These are phyloP conservation scores for Tetranychus piercei DNA, from an alignment of 2,888 invertebrate species.

Conservation along the genomic window DNA sequence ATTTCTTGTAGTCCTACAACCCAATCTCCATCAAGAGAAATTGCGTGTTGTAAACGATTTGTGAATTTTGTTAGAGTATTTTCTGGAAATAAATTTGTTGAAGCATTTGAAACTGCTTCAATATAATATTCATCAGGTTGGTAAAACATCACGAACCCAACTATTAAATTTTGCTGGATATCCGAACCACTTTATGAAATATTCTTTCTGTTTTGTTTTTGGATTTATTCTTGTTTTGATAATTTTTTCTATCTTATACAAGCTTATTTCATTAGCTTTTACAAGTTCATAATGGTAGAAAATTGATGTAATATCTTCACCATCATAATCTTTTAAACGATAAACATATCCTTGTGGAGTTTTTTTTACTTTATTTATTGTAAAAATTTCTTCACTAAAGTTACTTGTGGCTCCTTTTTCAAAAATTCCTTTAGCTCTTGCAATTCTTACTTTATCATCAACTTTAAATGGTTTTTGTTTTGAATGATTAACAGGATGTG, in stretches of 20 bases:
- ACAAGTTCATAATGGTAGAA: background rate
- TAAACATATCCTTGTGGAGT: background rate
- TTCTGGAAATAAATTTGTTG: background rate
- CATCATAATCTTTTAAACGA: background rate
- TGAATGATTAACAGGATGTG: background rate
- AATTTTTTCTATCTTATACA: background rate
- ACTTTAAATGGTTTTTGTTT: background rate
- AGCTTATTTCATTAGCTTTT: background rate
- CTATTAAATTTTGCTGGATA: background rate
- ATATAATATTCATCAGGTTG: slow-evolving; percentile 3
- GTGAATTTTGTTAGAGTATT: background rate
- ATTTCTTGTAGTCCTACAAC: background rate
- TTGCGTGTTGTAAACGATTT: background rate
- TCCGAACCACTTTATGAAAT: background rate
- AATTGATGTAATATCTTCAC: background rate
- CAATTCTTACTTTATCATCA: background rate
- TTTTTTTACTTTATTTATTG: background rate
- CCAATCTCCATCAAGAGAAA: background rate
- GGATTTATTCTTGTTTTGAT: background rate
- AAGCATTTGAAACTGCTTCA: background rate
- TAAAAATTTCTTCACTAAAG: background rate
- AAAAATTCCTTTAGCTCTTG: background rate
- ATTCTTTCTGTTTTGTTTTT: background rate
- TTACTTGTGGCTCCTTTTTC: background rate
- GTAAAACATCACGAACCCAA: background rate